Conservation (phyloP, 2,888 invertebrate species). For the Dolichopus griseipennis region DNA sequence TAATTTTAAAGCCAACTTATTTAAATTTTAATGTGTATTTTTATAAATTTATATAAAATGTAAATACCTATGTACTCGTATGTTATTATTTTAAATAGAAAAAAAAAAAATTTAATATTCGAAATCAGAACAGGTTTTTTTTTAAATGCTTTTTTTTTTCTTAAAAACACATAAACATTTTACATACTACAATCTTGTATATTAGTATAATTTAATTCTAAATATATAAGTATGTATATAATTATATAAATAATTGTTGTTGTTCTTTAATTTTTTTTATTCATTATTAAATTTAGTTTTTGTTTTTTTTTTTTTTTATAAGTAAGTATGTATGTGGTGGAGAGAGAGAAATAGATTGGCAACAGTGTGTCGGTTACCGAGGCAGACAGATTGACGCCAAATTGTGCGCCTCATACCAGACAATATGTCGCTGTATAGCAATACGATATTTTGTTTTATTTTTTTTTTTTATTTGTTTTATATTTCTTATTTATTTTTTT, state of each 20-base stretch:
- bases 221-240: too few species aligned
- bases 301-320: conserved; percentile 9
- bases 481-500: too few species aligned
- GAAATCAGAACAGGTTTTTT: conserved; percentile 4
- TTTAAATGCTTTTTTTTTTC: not conserved
- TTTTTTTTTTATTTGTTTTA: too few species aligned
- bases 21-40: too few species aligned
- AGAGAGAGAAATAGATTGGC: conserved; percentile 51
- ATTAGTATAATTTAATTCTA: too few species aligned
- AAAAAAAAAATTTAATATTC: not conserved
- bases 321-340: conserved; percentile 20
- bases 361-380: conserved; percentile 58
- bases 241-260: too few species aligned
- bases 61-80: too few species aligned
- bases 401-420: conserved; percentile 62
- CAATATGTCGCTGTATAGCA: conserved; percentile 58
- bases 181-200: not conserved
- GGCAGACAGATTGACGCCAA: conserved; percentile 94
- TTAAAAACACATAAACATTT: not conserved
- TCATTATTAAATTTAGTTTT: not conserved
- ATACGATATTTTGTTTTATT: not conserved
- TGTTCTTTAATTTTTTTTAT: not conserved
- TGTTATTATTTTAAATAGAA: too few species aligned
- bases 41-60: too few species aligned
- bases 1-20: too few species aligned